These are phyloP conservation scores for Neosilurus mollespiculum DNA, from an alignment of 2,797 vertebrate species.

Conservation along the genomic window DNA sequence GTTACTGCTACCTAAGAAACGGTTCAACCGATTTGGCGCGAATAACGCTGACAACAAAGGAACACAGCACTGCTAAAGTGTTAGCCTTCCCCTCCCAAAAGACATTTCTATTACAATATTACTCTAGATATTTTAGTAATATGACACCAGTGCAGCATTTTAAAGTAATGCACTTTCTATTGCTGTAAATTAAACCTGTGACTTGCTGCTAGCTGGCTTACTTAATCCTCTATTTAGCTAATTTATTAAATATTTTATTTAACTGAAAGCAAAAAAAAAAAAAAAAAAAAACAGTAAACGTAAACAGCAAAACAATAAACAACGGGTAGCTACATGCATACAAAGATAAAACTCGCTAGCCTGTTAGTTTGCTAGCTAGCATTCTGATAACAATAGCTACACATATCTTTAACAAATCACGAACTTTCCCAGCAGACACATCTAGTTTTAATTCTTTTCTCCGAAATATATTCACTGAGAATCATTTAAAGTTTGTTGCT, in stretches of 20 bases:
- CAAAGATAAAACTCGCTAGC: not conserved
- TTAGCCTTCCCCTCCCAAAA: not conserved
- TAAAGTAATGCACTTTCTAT: not conserved
- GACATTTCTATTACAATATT: not conserved
- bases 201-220: not conserved
- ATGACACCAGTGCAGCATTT: too few relatives aligned
- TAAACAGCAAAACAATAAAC: not conserved
- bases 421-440: too few relatives aligned
- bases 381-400: not conserved
- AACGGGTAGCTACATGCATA: not conserved
- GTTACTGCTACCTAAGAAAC: not conserved
- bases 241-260: not conserved
- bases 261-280: too few relatives aligned
- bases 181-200: not conserved
- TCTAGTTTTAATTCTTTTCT: not conserved
- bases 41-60: constrained; percentile 58
- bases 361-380: not conserved
- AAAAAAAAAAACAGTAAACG: too few relatives aligned
- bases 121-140: not conserved
- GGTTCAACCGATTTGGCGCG: constrained; percentile 61
- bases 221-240: not conserved
- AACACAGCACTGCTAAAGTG: not conserved
- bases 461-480: not conserved
- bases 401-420: too few relatives aligned
- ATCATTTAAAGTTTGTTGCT: too few relatives aligned